Base-by-base conservation (phyloP, 2,888 invertebrate genomes). In the Catocala sponsa region DNA sequence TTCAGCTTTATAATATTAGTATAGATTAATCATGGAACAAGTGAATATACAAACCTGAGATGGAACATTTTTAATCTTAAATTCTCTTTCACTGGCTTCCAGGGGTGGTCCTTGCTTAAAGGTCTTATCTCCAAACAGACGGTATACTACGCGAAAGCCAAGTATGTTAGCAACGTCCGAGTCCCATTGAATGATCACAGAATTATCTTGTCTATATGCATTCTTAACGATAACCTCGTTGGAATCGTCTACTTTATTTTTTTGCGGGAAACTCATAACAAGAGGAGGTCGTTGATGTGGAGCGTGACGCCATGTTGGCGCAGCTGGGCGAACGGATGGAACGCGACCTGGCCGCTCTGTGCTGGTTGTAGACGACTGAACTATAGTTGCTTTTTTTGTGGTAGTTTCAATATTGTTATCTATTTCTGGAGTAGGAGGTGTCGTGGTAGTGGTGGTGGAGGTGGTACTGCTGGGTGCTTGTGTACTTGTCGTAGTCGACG, bases 11-110 rank as follows among this genome's bases (percentile, higher is more conserved):
- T n/a, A n/a, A n/a, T n/a, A n/a, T n/a, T n/a, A n/a, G n/a, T n/a
- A n/a, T n/a, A n/a, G n/a, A n/a, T n/a, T n/a, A n/a, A 25, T 25
- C 25, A 25, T 25, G 25, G 25, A 25, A 2, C 25, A 25, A 25
- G 25, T 25, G 25, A 25, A 25, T 25, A 54, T 64, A 74, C 72
- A 49, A 60, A 97, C 97, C 96, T 97, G 98, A 9, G 97, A 96
- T 49, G 98, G 98, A 65, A 98, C 98, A 83, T 98, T 98, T 91
- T 98, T 98, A 65, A 98, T 98, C 91, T 98, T 98, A 84, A 98
- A 98, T 90, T 98, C 98, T 79, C 98, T 95, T 91, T 98, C 98
- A 82, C 97, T 98, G 15, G 98, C 97, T 89, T 98, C 98, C 62
- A 98, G 90, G 0, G 98, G 98, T 12, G 98, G 98, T 5, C 98